These are phyloP conservation scores for Sander vitreus DNA, from an alignment of 2,113 vertebrate genomes.

Conservation along the genomic window DNA sequence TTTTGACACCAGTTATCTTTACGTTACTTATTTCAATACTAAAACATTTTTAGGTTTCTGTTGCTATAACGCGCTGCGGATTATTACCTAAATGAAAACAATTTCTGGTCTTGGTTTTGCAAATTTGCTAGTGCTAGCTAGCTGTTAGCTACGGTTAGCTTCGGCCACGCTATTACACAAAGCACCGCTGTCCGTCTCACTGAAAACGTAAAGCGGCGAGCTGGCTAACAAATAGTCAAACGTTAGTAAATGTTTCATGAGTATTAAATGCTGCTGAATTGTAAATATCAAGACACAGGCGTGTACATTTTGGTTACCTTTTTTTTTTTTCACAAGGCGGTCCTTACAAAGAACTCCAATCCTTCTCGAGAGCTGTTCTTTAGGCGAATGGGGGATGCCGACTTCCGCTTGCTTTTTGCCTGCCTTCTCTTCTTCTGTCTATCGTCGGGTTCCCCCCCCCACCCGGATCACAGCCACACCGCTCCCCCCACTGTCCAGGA, in stretches of 20 bases:
- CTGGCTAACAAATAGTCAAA: rapidly evolving
- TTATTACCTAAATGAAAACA: neutral
- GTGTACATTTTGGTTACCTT: neutral
- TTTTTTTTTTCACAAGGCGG: neutral
- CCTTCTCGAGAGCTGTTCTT: conserved; percentile 18
- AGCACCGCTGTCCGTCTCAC: neutral
- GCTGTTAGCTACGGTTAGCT: conserved; percentile 19
- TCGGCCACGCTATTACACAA: neutral
- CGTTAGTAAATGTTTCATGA: rapidly evolving
- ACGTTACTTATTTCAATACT: neutral
- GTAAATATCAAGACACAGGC: rapidly evolving
- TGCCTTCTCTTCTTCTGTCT: neutral
- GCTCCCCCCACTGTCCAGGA: neutral
- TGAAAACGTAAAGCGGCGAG: neutral
- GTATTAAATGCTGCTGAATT: neutral
- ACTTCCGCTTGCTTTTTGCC: conserved; percentile 16
- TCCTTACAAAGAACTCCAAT: neutral
- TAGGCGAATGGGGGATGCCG: neutral
- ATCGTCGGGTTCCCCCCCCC: neutral
- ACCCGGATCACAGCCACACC: neutral
- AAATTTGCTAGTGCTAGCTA: neutral
- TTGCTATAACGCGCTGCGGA: rapidly evolving
- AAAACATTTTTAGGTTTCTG: rapidly evolving
- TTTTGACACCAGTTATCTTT: too few species aligned
- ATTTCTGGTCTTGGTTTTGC: rapidly evolving